Percentiles rank a stretch among this genome's conserved stretches.
Evolutionary conservation across 2,113 vertebrate genomes (phyloP).

Genomic region (Notiomystis cincta): DNA sequence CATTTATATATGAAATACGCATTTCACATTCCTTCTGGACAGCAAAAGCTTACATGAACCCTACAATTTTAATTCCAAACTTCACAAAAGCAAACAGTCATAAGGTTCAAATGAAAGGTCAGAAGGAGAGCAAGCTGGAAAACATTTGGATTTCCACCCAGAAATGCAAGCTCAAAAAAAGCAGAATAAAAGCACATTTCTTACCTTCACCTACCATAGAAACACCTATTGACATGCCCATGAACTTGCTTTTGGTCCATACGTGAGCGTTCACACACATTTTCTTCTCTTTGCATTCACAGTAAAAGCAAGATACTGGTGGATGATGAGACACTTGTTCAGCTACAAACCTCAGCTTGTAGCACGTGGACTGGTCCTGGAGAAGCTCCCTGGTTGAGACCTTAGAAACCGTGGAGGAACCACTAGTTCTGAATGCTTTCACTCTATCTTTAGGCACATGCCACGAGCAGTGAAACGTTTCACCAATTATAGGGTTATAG

Average conservation of each 20-base stretch:
- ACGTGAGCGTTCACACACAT: slow-evolving; percentile 89
- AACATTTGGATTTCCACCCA: neutral
- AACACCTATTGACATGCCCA: slow-evolving; percentile 98
- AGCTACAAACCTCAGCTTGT: slow-evolving; percentile 87
- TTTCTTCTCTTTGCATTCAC: slow-evolving; percentile 89
- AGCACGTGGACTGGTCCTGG: slow-evolving; percentile 66
- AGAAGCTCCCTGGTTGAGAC: slow-evolving; percentile 51
- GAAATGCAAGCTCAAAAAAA: neutral
- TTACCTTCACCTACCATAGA: slow-evolving; percentile 98
- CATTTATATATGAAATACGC: fast-evolving
- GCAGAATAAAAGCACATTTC: neutral
- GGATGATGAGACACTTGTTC: slow-evolving; percentile 97
- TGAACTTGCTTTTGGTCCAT: slow-evolving; percentile 99
- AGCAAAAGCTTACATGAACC: neutral
- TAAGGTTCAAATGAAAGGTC: neutral
- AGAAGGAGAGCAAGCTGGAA: neutral
- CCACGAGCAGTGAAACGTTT: slow-evolving; percentile 96
- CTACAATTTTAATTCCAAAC: neutral
- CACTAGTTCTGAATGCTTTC: slow-evolving; percentile 71
- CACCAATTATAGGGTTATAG: slow-evolving; percentile 93
- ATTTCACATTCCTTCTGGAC: neutral
- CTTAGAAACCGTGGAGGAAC: slow-evolving; percentile 47
- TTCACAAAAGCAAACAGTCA: neutral
- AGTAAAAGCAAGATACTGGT: slow-evolving; percentile 93
- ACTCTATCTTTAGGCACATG: slow-evolving; percentile 87